Evolutionary conservation across 1,140 invertebrate genomes (phyloP).

Genomic region (Eumeta japonica): DNA sequence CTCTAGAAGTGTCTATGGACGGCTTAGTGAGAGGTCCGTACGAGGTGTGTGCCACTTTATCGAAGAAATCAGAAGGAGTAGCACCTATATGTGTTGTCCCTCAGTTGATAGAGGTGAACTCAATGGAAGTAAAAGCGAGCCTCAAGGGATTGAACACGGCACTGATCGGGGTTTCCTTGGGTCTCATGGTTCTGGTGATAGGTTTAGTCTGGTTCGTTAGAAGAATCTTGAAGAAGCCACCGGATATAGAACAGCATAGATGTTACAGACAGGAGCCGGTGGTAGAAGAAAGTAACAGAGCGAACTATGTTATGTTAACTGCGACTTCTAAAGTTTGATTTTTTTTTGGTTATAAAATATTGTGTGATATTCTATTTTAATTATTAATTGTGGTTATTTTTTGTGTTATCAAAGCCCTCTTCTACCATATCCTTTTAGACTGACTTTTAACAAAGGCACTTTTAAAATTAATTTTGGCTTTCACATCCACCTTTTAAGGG

Average conservation of each 20-base stretch:
- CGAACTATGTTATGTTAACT: conserved; percentile 63
- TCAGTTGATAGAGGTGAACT: conserved; percentile 41
- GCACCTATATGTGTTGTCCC: conserved; percentile 57
- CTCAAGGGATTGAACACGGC: conserved; percentile 55
- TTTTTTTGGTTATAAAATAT: background rate
- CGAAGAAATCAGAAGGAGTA: conserved; percentile 41
- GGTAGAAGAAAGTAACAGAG: conserved; percentile 49
- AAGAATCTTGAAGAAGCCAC: conserved; percentile 56
- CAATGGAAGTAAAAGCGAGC: conserved; percentile 43
- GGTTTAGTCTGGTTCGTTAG: conserved; percentile 58
- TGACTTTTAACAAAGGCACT: no score
- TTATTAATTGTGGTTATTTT: background rate
- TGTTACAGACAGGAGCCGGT: conserved; percentile 58
- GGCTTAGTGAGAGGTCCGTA: conserved; percentile 51
- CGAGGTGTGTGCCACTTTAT: conserved; percentile 50
- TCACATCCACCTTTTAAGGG: no score
- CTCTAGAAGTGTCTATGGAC: conserved; percentile 49
- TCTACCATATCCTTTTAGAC: no score
- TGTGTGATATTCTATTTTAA: background rate
- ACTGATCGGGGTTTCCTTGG: conserved; percentile 54
- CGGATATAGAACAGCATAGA: conserved; percentile 51
- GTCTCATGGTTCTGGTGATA: conserved; percentile 55
- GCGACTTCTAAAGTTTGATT: conserved; percentile 60
- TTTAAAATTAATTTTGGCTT: no score
- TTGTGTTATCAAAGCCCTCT: background rate